These are phyloP conservation scores for Actias luna DNA, from an alignment of 2,888 invertebrate genomes.

Conservation along the genomic window DNA sequence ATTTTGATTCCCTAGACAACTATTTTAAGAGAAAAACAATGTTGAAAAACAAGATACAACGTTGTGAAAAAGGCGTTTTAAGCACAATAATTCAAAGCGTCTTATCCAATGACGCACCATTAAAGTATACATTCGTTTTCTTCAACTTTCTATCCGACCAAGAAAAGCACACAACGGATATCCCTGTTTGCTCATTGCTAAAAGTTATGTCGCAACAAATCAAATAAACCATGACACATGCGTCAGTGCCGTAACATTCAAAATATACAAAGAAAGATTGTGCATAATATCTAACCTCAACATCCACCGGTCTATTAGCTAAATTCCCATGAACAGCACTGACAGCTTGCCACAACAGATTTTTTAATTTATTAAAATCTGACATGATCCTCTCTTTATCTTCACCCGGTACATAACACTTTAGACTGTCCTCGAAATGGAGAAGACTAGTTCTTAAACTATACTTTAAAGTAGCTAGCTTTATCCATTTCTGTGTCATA, in stretches of 20 bases:
- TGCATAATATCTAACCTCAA: conserved; percentile 31
- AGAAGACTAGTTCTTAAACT: conserved; percentile 49
- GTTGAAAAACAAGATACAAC: not conserved
- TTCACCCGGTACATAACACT: conserved; percentile 32
- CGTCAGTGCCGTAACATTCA: not conserved
- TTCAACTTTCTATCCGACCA: not conserved
- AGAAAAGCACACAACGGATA: not conserved
- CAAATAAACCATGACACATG: not conserved
- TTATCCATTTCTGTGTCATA: conserved; percentile 58
- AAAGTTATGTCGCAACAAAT: not conserved
- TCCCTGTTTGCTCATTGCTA: not conserved
- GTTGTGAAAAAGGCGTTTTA: not conserved
- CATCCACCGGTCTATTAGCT: conserved; percentile 18
- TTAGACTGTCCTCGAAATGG: conserved; percentile 49
- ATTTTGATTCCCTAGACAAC: no score
- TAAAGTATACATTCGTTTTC: not conserved
- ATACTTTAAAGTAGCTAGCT: conserved; percentile 54
- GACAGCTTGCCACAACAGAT: conserved; percentile 58
- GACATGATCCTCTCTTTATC: conserved; percentile 41
- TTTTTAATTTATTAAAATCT: conserved; percentile 54
- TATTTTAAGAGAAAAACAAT: not conserved
- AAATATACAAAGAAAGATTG: conserved; percentile 17
- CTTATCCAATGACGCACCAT: not conserved
- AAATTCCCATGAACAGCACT: conserved; percentile 62
- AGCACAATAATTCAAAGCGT: not conserved